Evolutionary conservation across 2,888 invertebrate species (phyloP).

Genomic region (Acanthopleura granulata): DNA sequence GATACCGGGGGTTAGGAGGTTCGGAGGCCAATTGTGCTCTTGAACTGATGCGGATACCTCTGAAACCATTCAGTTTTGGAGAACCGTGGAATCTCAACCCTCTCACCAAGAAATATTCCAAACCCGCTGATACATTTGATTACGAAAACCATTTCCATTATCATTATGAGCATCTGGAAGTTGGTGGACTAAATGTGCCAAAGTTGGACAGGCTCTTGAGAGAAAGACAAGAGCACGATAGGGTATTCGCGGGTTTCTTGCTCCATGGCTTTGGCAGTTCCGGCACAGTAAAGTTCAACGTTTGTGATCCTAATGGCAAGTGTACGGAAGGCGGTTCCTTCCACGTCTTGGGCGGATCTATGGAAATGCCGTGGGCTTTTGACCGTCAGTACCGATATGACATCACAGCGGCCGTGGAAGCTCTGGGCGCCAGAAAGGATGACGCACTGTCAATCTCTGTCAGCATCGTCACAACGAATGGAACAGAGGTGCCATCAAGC

Average conservation of each 20-base stretch:
- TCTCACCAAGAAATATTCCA: constrained; percentile 33
- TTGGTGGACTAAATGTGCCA: constrained; percentile 18
- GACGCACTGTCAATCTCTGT: constrained; percentile 26
- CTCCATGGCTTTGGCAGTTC: constrained; percentile 34
- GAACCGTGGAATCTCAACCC: constrained; percentile 38
- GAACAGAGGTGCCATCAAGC: constrained; percentile 21
- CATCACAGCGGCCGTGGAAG: constrained; percentile 29
- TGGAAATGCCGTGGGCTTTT: constrained; percentile 39
- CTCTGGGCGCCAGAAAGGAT: constrained; percentile 21
- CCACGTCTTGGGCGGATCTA: constrained; percentile 34
- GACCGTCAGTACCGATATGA: constrained; percentile 35
- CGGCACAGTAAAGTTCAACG: constrained; percentile 21
- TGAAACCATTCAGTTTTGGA: constrained; percentile 41
- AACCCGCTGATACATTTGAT: constrained; percentile 35
- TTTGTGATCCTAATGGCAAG: constrained; percentile 25
- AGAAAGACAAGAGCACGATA: constrained; percentile 26
- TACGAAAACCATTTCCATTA: constrained; percentile 27
- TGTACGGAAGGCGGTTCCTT: constrained; percentile 34
- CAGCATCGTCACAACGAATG: constrained; percentile 26
- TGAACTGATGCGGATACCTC: constrained; percentile 31
- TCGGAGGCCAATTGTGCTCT: constrained; percentile 38
- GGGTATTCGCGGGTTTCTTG: constrained; percentile 40
- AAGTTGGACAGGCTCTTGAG: constrained; percentile 16
- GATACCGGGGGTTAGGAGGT: constrained; percentile 31
- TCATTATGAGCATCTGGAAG: constrained; percentile 13